Evolutionary conservation across 2,797 vertebrate genomes (phyloP), one percentile per base, ranked within the genome.

Genomic region (Austrolebias charrua): DNA sequence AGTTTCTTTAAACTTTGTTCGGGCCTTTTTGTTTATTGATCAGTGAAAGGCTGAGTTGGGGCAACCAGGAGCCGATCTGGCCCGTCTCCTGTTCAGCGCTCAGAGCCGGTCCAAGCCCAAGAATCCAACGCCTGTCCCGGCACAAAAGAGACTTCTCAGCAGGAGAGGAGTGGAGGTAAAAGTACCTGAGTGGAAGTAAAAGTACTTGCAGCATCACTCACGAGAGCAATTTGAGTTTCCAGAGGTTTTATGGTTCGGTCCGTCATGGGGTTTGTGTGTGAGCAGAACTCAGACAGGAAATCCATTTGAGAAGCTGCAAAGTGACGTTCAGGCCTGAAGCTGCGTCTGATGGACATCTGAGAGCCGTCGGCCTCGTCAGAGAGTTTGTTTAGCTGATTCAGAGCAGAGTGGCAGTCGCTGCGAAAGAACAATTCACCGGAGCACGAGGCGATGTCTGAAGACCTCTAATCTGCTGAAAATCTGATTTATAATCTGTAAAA

Each of bases 31-130:
- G 0, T 63, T 42, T 14, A 38, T 76, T 18, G 65, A 66, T 75
- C 66, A 87, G 76, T 52, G 85, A 83, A 63, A 90, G 83, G 63
- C 83, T 89, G 76, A 86, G 58, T 15, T 92, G 92, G 92, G 89
- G 93, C 50, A 79, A 79, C 67, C 93, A 92, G 85, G 90, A 93
- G 67, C 63, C 90, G 3, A 91, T 93, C 71, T 81, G 91, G 73
- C 80, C 83, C 1, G 45, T 80, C 40, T 68, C 84, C 3, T 15
- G 49, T 1, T 58, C 88, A 6, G 83, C 72, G 0, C 71, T 88
- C 24, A 46, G 44, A 81, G 83, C 84, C 2, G 31, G 70, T 33
- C 84, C 90, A 3, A 90, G 86, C 1, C 29, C 78, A 69, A 93
- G 94, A 81, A 83, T 85, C 42, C 71, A 81, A 53, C 40, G 59